Conservation (phyloP, 2,888 invertebrate genomes). For the Micoletzkya japonica region DNA sequence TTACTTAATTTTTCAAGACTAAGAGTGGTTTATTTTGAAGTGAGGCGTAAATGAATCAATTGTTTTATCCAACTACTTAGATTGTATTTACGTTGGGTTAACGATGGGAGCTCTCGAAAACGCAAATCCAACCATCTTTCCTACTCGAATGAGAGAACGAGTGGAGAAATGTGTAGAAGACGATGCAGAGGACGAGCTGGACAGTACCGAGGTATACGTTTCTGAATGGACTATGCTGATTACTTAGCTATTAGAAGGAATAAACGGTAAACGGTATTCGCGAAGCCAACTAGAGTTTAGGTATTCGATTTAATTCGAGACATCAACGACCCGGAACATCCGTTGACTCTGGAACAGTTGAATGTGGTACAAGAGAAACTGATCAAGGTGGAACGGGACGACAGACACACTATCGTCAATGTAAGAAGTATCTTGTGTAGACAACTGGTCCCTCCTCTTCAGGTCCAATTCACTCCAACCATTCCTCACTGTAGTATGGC, state of each 20-base stretch:
- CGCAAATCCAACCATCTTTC: background rate
- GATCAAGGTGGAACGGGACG: slow-evolving; percentile 48
- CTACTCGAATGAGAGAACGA: background rate
- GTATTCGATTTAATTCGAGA: slow-evolving; percentile 81
- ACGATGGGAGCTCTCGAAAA: background rate
- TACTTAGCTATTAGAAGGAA: no score
- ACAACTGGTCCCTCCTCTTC: slow-evolving; percentile 64
- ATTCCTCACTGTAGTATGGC: slow-evolving; percentile 99
- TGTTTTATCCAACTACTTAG: no score
- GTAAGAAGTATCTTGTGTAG: slow-evolving; percentile 30
- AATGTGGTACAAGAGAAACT: slow-evolving; percentile 82
- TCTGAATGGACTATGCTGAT: no score
- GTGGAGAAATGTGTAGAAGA: background rate
- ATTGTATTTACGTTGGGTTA: no score
- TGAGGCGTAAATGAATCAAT: no score
- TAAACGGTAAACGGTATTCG: slow-evolving; percentile 64
- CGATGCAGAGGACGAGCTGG: background rate
- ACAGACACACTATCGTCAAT: slow-evolving; percentile 50
- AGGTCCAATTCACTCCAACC: slow-evolving; percentile 82
- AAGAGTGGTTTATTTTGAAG: no score
- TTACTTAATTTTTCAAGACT: no score
- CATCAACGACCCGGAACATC: slow-evolving; percentile 97
- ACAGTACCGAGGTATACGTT: background rate
- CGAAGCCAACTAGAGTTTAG: slow-evolving; percentile 31
- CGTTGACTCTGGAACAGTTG: slow-evolving; percentile 88